phyloP scores from a whole-genome alignment of 92 coral and sea anemone genomes.

The Diadumene lineata region DNA sequence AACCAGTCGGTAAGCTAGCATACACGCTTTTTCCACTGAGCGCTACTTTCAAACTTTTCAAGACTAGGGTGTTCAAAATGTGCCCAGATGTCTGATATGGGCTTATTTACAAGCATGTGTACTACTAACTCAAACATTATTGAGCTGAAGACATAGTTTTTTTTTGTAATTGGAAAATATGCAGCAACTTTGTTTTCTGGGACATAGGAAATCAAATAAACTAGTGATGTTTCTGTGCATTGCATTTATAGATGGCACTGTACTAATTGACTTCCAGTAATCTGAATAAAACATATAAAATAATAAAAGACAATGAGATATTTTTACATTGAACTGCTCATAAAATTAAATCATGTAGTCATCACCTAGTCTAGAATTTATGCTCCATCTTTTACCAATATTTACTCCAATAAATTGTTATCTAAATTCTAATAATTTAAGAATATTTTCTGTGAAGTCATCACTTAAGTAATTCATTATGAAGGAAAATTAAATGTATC shows the following conservation, averaged over 20 bases:
- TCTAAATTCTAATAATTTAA: no score
- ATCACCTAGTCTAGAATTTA: not conserved
- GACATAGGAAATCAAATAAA: conserved; percentile 58
- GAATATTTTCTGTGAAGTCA: not conserved
- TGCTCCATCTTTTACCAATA: no score
- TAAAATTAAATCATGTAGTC: not conserved
- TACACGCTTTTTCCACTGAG: conserved; percentile 35
- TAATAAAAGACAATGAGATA: not conserved
- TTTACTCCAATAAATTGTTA: no score
- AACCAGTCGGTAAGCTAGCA: no score
- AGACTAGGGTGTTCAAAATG: conserved; percentile 37
- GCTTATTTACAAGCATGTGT: conserved; percentile 42
- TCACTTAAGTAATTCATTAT: not conserved
- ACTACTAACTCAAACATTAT: conserved; percentile 35
- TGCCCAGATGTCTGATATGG: conserved; percentile 36
- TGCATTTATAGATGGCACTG: conserved; percentile 61
- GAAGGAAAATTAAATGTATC: not conserved
- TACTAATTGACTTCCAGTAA: conserved; percentile 46
- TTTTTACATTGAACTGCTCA: not conserved
- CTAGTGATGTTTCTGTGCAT: conserved; percentile 45
- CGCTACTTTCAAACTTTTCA: conserved; percentile 32
- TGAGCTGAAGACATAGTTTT: conserved; percentile 24
- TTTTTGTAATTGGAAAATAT: conserved; percentile 40
- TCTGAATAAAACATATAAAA: conserved; percentile 20
- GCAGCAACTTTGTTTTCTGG: conserved; percentile 47